Evolutionary conservation across 2,797 vertebrate genomes (phyloP).

Genomic region (Meda fulgida): DNA sequence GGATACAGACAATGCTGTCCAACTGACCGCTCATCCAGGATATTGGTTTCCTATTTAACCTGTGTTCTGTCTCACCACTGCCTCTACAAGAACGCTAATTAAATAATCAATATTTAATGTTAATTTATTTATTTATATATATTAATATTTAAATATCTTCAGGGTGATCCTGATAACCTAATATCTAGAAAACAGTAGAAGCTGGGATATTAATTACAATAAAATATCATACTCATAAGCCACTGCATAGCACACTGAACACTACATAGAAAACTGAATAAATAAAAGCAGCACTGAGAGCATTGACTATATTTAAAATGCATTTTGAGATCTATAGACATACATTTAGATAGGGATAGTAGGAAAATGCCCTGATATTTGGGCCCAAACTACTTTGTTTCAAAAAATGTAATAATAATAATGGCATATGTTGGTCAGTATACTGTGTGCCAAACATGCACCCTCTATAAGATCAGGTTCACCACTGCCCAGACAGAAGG

Average conservation of each 20-base stretch:
- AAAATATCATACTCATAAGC: not conserved
- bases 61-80: not conserved
- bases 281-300: too few species aligned
- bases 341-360: not conserved
- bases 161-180: not conserved
- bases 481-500: not conserved
- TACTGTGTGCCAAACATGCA: not conserved
- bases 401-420: too few species aligned
- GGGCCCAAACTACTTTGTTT: not conserved
- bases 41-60: not conserved
- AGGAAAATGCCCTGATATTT: not conserved
- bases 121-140: not conserved
- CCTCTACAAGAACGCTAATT: not conserved
- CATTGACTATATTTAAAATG: not conserved
- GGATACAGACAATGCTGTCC: not conserved
- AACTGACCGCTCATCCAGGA: not conserved
- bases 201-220: not conserved
- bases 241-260: not conserved
- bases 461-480: not conserved
- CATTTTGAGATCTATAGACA: not conserved
- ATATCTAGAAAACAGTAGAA: constrained; percentile 1
- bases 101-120: constrained; percentile 7
- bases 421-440: not conserved
- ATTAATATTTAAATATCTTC: not conserved
- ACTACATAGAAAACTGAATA: too few species aligned